Conservation (phyloP, 2,888 invertebrate species). For the Macropis europaea region DNA sequence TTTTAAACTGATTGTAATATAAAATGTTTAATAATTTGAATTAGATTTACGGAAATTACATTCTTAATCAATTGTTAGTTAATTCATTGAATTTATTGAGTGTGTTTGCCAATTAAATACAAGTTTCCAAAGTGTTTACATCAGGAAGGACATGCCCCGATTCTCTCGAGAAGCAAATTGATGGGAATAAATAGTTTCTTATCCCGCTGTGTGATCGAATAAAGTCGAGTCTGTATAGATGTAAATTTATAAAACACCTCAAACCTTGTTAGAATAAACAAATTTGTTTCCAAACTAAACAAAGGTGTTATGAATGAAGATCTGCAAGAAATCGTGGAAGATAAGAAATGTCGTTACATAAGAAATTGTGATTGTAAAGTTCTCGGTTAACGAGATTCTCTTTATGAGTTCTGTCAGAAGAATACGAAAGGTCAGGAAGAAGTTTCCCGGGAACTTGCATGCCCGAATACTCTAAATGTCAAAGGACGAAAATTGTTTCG, state of each 20-base stretch:
- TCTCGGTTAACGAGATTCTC: slow-evolving; percentile 6
- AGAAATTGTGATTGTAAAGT: slow-evolving; percentile 7
- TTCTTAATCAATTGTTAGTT: too few relatives aligned
- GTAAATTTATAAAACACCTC: too few relatives aligned
- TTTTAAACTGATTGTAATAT: too few relatives aligned
- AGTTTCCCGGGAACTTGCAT: background rate
- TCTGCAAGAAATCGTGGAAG: background rate
- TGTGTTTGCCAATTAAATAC: too few relatives aligned
- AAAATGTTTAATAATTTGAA: too few relatives aligned
- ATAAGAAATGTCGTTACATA: slow-evolving; percentile 1
- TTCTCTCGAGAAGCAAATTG: too few relatives aligned
- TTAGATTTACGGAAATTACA: too few relatives aligned
- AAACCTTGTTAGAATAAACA: background rate
- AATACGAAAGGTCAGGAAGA: slow-evolving; percentile 9
- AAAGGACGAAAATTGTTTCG: slow-evolving; percentile 27
- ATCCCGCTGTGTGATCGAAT: background rate
- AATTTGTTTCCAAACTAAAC: background rate
- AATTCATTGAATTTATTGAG: too few relatives aligned
- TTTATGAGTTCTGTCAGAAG: background rate
- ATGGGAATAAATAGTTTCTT: background rate
- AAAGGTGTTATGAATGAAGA: background rate
- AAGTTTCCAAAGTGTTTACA: too few relatives aligned
- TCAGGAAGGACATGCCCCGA: too few relatives aligned
- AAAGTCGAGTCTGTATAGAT: background rate
- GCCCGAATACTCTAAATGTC: slow-evolving; percentile 17